A percentile compares a stretch with the other conserved stretches of the same genome.
phyloP scores from a whole-genome alignment of 2,888 invertebrate genomes.

The Eristalis intricaria region DNA sequence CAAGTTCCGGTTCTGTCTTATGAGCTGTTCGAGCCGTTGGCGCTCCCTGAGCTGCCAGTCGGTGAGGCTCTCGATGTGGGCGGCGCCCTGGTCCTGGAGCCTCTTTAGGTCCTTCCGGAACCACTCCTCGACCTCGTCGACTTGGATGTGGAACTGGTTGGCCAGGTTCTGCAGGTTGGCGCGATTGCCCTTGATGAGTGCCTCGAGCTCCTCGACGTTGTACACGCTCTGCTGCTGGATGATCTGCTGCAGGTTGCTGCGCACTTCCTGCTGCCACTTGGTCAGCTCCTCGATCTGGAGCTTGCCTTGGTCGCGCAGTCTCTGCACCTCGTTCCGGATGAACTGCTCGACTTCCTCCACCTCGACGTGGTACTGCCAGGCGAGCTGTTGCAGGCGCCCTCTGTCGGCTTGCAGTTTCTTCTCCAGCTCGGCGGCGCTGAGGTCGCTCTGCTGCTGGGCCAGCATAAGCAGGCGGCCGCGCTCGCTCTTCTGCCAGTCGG shows the following conservation, averaged over 20 bases:
- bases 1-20: slow-evolving; percentile 76
- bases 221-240: slow-evolving; percentile 61
- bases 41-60: slow-evolving; percentile 78
- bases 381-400: slow-evolving; percentile 75
- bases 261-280: slow-evolving; percentile 78
- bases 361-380: slow-evolving; percentile 77
- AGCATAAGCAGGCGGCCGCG: slow-evolving; percentile 76
- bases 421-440: slow-evolving; percentile 78
- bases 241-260: slow-evolving; percentile 74
- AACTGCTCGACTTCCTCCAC: slow-evolving; percentile 78
- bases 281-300: slow-evolving; percentile 77
- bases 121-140: slow-evolving; percentile 78
- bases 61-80: slow-evolving; percentile 78
- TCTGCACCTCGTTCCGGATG: slow-evolving; percentile 78
- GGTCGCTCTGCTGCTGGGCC: slow-evolving; percentile 76
- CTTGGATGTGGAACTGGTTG: slow-evolving; percentile 77
- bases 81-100: slow-evolving; percentile 77
- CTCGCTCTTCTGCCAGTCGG: slow-evolving; percentile 77
- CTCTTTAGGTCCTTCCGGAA: slow-evolving; percentile 78
- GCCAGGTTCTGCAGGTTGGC: slow-evolving; percentile 76
- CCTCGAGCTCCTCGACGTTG: slow-evolving; percentile 68
- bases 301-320: slow-evolving; percentile 77
- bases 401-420: slow-evolving; percentile 77
- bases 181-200: slow-evolving; percentile 75
- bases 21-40: slow-evolving; percentile 77